Conservation (phyloP, 2,888 invertebrate genomes). For the Cremastobaeus sp. region DNA sequence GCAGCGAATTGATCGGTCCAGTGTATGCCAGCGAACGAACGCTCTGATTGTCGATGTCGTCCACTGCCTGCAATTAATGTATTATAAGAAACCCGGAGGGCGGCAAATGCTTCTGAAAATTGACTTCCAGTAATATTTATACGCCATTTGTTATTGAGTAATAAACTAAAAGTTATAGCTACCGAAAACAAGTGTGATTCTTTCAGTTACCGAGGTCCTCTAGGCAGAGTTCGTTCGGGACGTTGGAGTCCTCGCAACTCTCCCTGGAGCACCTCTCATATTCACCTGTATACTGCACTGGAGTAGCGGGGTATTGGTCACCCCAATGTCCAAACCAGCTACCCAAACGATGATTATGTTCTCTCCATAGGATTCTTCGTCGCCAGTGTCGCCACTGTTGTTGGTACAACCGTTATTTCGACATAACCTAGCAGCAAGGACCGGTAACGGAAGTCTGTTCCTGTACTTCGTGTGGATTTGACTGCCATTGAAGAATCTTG, state of each 20-base stretch:
- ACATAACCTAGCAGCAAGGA: conserved; percentile 72
- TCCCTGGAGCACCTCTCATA: no score
- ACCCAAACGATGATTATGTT: conserved; percentile 74
- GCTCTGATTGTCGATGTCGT: conserved; percentile 68
- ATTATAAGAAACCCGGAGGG: not conserved
- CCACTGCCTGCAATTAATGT: conserved; percentile 67
- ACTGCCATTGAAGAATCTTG: conserved; percentile 71
- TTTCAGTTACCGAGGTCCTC: no score
- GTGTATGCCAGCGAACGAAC: conserved; percentile 73
- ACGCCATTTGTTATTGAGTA: no score
- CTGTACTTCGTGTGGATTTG: conserved; percentile 73
- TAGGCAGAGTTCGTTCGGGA: no score
- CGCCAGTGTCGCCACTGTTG: conserved; percentile 58
- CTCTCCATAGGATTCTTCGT: conserved; percentile 63
- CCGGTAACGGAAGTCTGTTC: conserved; percentile 73
- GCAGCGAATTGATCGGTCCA: conserved; percentile 73
- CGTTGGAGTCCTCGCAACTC: no score
- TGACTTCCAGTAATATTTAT: no score
- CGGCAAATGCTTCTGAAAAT: no score
- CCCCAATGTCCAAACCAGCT: conserved; percentile 73
- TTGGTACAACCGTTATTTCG: no score
- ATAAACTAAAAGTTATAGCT: conserved; percentile 1
- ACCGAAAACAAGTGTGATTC: no score
- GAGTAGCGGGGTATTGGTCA: conserved; percentile 64
- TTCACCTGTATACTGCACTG: conserved; percentile 74